These are phyloP conservation scores for Metridium senile DNA, from an alignment of 92 coral and sea anemone species.

Conservation along the genomic window DNA sequence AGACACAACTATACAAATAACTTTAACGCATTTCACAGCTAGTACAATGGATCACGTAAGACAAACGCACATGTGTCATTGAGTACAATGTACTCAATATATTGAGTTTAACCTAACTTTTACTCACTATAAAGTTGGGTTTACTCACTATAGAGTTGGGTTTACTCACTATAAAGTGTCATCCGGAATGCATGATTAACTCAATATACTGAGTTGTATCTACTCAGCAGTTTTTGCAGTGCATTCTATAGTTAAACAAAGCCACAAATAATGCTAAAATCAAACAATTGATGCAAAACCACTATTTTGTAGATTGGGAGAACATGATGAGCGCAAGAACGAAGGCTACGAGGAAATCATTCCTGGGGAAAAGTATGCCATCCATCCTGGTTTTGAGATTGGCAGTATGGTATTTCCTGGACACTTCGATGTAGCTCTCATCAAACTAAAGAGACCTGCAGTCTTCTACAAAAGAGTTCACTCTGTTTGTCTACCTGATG, in stretches of 20 bases:
- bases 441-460: conserved; percentile 89
- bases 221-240: no score
- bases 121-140: no score
- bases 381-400: conserved; percentile 72
- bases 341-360: conserved; percentile 83
- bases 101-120: no score
- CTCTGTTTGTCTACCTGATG: conserved; percentile 77
- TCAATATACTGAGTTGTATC: no score
- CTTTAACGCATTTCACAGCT: not conserved
- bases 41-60: no score
- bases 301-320: conserved; percentile 61
- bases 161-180: no score
- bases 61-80: no score
- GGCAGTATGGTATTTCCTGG: conserved; percentile 56
- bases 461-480: conserved; percentile 76
- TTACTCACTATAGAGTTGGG: no score
- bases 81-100: no score
- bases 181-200: no score
- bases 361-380: conserved; percentile 50
- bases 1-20: not conserved
- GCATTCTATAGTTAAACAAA: no score
- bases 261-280: no score
- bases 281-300: not conserved
- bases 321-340: conserved; percentile 68
- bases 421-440: conserved; percentile 81